Conservation (phyloP, 2,888 invertebrate genomes). For the Syrista parreyssii region DNA sequence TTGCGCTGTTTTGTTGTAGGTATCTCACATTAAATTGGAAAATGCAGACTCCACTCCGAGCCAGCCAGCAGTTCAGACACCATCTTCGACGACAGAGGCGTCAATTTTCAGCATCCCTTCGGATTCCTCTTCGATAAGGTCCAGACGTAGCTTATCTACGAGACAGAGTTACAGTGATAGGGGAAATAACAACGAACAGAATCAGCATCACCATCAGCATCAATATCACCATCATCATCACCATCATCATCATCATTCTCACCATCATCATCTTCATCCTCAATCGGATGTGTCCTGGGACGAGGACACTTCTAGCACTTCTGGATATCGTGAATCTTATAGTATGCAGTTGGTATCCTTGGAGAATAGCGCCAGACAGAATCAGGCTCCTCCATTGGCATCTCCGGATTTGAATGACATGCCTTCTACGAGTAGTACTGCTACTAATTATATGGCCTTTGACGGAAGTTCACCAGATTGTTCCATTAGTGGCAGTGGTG, state of each 20-base stretch:
- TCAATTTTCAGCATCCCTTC: conserved; percentile 46
- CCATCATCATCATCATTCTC: conserved; percentile 41
- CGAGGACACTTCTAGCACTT: conserved; percentile 84
- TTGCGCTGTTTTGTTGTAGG: conserved; percentile 46
- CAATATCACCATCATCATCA: conserved; percentile 42
- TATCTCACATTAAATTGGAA: conserved; percentile 68
- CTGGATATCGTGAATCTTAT: conserved; percentile 82
- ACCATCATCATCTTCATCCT: conserved; percentile 35
- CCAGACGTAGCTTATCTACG: conserved; percentile 42
- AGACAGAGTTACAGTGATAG: conserved; percentile 37
- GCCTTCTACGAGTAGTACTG: conserved; percentile 66
- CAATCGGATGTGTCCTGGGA: conserved; percentile 82
- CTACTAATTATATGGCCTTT: conserved; percentile 67
- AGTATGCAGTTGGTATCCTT: conserved; percentile 73
- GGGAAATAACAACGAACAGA: conserved; percentile 23
- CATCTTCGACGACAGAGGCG: conserved; percentile 40
- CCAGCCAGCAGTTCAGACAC: conserved; percentile 33
- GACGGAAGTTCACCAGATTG: conserved; percentile 71
- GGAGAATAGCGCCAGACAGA: conserved; percentile 67
- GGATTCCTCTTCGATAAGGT: conserved; percentile 51
- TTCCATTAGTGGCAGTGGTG: conserved; percentile 75
- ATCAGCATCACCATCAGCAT: conserved; percentile 31
- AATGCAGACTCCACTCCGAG: conserved; percentile 46
- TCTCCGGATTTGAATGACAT: conserved; percentile 73
- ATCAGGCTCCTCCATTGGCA: conserved; percentile 70